These are phyloP conservation scores for Coranthus polyacanthus DNA, from an alignment of 2,797 vertebrate species.

Conservation along the genomic window DNA sequence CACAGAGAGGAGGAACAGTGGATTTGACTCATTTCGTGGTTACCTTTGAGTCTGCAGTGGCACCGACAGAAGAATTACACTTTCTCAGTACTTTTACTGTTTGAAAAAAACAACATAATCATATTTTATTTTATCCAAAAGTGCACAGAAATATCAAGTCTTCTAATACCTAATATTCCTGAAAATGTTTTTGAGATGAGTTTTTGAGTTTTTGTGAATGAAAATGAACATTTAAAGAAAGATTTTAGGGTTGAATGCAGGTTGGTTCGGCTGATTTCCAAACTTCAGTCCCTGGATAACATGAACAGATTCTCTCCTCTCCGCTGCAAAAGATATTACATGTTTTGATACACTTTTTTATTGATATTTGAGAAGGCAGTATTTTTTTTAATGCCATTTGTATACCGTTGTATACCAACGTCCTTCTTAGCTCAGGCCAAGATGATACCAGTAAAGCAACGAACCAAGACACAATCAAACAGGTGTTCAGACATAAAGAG, in stretches of 20 bases:
- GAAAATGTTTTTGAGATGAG: neutral
- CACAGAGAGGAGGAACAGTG: slow-evolving; percentile 61
- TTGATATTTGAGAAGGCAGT: too few species aligned
- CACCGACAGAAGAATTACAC: slow-evolving; percentile 13
- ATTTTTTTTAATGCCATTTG: too few species aligned
- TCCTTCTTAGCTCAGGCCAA: too few species aligned
- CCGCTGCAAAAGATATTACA: neutral
- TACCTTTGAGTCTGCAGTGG: slow-evolving; percentile 48
- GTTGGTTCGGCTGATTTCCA: neutral
- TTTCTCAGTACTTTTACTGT: slow-evolving; percentile 6
- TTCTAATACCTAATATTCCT: neutral
- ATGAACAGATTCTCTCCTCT: neutral
- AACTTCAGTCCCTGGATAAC: slow-evolving; percentile 1
- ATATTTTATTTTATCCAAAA: too few species aligned
- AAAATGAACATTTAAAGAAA: slow-evolving; percentile 14
- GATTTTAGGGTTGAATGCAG: neutral
- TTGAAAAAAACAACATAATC: slow-evolving; percentile 6
- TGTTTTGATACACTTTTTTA: neutral
- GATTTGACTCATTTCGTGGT: slow-evolving; percentile 53
- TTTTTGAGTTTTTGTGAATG: neutral
- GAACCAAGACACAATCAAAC: too few species aligned
- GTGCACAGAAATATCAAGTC: neutral
- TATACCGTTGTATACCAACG: too few species aligned
- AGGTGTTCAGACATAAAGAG: too few species aligned
- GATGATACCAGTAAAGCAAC: too few species aligned